Conservation (phyloP, 2,113 vertebrate species). For the Actenoides hombroni region DNA sequence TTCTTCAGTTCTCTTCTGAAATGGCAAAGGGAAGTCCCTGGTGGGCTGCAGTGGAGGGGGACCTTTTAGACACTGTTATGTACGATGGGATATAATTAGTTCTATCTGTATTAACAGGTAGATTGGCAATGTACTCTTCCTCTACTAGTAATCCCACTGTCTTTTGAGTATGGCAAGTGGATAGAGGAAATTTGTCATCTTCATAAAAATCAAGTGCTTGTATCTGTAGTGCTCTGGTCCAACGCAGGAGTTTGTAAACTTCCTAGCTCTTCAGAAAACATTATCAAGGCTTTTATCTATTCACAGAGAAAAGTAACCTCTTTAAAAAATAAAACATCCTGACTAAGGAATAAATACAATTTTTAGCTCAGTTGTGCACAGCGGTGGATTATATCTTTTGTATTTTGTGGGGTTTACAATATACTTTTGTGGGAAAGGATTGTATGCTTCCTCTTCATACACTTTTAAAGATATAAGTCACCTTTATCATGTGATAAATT, state of each 20-base stretch:
- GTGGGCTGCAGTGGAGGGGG: background rate
- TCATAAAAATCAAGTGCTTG: background rate
- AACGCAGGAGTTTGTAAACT: background rate
- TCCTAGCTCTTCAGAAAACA: background rate
- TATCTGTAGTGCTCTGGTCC: background rate
- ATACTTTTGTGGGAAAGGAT: background rate
- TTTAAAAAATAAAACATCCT: background rate
- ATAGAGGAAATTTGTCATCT: background rate
- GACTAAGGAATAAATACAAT: background rate
- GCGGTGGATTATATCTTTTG: background rate
- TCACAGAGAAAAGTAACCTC: background rate
- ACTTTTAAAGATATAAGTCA: background rate
- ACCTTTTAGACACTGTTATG: background rate
- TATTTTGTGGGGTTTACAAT: background rate
- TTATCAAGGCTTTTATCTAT: background rate
- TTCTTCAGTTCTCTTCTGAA: background rate
- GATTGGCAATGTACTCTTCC: background rate
- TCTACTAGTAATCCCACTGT: background rate
- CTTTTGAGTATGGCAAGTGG: background rate
- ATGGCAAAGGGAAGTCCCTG: background rate
- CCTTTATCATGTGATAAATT: background rate
- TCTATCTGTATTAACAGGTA: background rate
- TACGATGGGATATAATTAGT: background rate
- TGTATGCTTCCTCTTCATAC: background rate
- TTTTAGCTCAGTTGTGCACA: background rate